These are phyloP conservation scores for Phallusia fumigata DNA, from an alignment of 23 tunicate species.

Conservation along the genomic window DNA sequence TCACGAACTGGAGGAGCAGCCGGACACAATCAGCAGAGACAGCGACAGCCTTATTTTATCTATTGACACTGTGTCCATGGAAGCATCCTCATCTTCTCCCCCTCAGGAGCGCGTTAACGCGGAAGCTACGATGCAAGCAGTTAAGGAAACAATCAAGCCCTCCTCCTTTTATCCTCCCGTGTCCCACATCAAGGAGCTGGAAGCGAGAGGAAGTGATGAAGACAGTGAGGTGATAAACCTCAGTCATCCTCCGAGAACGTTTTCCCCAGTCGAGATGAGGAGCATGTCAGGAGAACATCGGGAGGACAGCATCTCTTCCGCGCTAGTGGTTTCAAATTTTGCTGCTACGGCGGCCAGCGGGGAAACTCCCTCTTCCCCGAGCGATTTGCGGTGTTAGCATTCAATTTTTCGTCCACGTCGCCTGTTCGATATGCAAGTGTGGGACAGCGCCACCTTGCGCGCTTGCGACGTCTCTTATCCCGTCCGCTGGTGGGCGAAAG, in stretches of 20 bases:
- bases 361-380: too few relatives aligned
- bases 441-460: too few relatives aligned
- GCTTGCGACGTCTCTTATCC: too few relatives aligned
- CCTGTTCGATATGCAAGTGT: too few relatives aligned
- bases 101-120: neutral
- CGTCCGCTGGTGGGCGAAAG: too few relatives aligned
- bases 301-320: too few relatives aligned
- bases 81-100: neutral
- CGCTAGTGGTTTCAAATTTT: too few relatives aligned
- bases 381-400: too few relatives aligned
- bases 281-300: neutral
- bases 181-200: neutral
- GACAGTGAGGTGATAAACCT: neutral
- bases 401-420: too few relatives aligned
- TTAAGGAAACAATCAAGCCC: neutral
- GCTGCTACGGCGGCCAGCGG: too few relatives aligned
- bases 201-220: constrained; percentile 11
- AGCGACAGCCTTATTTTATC: neutral
- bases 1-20: neutral
- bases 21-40: neutral
- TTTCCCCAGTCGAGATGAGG: neutral
- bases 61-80: neutral
- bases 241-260: neutral
- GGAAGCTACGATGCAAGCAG: neutral
- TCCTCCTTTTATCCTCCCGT: neutral